phyloP scores from a whole-genome alignment of 35 echinoderm and acorn worm genomes.

The Ophioderma brevispina region DNA sequence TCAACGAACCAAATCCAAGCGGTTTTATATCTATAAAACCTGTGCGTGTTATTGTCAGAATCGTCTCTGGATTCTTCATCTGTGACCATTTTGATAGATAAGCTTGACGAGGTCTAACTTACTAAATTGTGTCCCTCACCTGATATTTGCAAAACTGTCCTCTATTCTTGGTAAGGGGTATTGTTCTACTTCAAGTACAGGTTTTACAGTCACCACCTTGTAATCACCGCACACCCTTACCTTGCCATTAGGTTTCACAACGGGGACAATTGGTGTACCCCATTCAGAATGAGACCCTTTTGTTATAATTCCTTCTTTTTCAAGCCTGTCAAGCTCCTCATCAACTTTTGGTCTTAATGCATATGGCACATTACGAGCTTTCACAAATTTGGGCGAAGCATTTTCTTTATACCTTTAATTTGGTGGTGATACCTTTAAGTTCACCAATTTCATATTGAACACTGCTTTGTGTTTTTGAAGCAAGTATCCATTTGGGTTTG shows the following conservation, averaged over 20 bases:
- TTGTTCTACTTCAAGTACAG: slow-evolving; percentile 21
- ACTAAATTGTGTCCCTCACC: too few species aligned
- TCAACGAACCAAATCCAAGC: too few species aligned
- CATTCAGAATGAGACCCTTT: slow-evolving; percentile 32
- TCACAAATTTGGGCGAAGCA: slow-evolving; percentile 42
- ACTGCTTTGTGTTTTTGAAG: too few species aligned
- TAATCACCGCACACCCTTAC: slow-evolving; percentile 70
- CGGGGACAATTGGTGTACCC: slow-evolving; percentile 73
- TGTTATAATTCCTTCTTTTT: slow-evolving; percentile 47
- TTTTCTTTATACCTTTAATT: too few species aligned
- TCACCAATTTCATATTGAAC: too few species aligned
- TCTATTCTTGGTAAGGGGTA: slow-evolving; percentile 47
- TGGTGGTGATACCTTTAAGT: too few species aligned
- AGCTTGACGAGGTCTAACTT: too few species aligned
- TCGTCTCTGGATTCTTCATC: too few species aligned
- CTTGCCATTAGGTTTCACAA: slow-evolving; percentile 44
- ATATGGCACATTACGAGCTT: slow-evolving; percentile 69
- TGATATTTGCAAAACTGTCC: slow-evolving; percentile 60
- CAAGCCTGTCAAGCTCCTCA: slow-evolving; percentile 47
- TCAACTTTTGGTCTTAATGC: slow-evolving; percentile 57
- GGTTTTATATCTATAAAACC: too few species aligned
- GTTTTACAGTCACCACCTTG: slow-evolving; percentile 54
- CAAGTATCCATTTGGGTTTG: too few species aligned
- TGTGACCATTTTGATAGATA: too few species aligned
- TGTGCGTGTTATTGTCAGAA: too few species aligned